Conservation (phyloP, 2,113 vertebrate genomes). For the cat (Felis catus) region F.catus_Fca126_mat1.0 CM031415.1:110980501-110981000, state of each 20-base stretch:
- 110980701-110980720: too few relatives aligned
- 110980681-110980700: too few relatives aligned
- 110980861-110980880: neutral
- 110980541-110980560: neutral
- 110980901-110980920: neutral
- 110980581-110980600: too few relatives aligned
- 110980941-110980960: neutral
- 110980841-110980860: neutral
- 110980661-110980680: too few relatives aligned
- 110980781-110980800: neutral
- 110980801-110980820: neutral
- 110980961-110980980: neutral
- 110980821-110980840: neutral
- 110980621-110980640: too few relatives aligned
- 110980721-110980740: too few relatives aligned
- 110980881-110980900: neutral
- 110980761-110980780: too few relatives aligned
- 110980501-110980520: neutral
- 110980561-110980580: neutral
- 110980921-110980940: neutral
- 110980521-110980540: neutral
- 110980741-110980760: too few relatives aligned
- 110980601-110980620: too few relatives aligned
- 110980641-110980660: too few relatives aligned
- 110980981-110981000: neutral